Evolutionary conservation across 2,113 vertebrate genomes (phyloP).

Genomic region (Chionis minor): DNA sequence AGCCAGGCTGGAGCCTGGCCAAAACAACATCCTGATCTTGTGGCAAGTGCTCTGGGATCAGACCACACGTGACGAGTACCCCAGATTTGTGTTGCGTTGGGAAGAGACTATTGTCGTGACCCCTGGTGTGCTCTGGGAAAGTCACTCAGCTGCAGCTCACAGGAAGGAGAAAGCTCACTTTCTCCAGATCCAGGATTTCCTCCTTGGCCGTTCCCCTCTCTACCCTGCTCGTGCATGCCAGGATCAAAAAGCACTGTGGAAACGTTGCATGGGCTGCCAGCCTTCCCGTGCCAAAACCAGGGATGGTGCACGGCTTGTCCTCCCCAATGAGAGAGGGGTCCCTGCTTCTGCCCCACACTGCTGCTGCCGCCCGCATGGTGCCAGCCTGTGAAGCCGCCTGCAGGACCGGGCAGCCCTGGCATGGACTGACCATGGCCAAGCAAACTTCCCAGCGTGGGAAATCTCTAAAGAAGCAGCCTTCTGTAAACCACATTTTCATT

Average conservation of each 20-base stretch:
- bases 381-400: background rate
- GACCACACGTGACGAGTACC: constrained; percentile 15
- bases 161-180: constrained; percentile 9
- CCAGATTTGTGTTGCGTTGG: background rate
- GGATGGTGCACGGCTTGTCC: background rate
- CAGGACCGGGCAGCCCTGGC: background rate
- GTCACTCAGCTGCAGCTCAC: background rate
- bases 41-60: constrained; percentile 35
- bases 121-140: constrained; percentile 4
- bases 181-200: background rate
- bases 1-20: background rate
- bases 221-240: background rate
- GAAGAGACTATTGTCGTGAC: constrained; percentile 4
- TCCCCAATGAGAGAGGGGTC: background rate
- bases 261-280: background rate
- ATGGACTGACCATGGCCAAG: background rate
- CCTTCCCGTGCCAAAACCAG: background rate
- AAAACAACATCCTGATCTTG: constrained; percentile 37
- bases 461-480: constrained; percentile 39
- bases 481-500: constrained; percentile 60
- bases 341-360: background rate
- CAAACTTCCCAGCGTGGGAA: constrained; percentile 58
- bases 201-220: background rate
- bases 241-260: background rate
- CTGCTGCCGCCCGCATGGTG: fast-evolving